These are phyloP conservation scores for Eumerus sabulonum DNA, from an alignment of 2,888 invertebrate species.

Conservation along the genomic window DNA sequence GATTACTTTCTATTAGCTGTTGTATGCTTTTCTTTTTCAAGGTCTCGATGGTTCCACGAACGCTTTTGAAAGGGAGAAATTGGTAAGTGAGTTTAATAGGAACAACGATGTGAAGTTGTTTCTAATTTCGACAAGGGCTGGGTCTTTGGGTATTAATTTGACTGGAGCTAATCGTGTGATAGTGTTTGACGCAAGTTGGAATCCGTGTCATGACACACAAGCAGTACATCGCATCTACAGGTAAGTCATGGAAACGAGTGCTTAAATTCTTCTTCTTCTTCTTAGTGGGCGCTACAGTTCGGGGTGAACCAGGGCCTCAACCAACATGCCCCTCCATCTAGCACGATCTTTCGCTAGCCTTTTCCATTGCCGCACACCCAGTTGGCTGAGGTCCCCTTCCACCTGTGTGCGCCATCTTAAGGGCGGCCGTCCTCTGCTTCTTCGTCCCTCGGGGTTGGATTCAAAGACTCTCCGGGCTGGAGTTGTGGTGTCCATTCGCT, in stretches of 20 bases:
- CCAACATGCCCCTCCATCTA: too few species aligned
- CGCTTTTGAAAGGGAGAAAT: slow-evolving; percentile 94
- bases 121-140: slow-evolving; percentile 97
- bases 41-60: slow-evolving; percentile 97
- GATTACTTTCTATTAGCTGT: not conserved
- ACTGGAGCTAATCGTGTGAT: slow-evolving; percentile 98
- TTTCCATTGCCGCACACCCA: too few species aligned
- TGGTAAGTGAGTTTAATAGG: slow-evolving; percentile 97
- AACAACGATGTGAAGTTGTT: slow-evolving; percentile 93
- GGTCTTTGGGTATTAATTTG: slow-evolving; percentile 97
- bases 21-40: slow-evolving; percentile 72
- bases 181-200: slow-evolving; percentile 99
- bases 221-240: slow-evolving; percentile 97
- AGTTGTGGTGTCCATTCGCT: too few species aligned
- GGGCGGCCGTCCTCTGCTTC: too few species aligned
- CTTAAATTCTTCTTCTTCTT: too few species aligned
- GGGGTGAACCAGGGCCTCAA: too few species aligned
- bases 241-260: slow-evolving; percentile 68
- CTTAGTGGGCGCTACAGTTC: too few species aligned
- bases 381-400: too few species aligned
- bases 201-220: slow-evolving; percentile 98
- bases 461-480: too few species aligned
- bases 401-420: too few species aligned
- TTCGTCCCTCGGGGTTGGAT: too few species aligned
- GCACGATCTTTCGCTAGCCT: too few species aligned